Evolutionary conservation across 1,140 invertebrate genomes (phyloP).

Genomic region (Rhyacophila brunnea): DNA sequence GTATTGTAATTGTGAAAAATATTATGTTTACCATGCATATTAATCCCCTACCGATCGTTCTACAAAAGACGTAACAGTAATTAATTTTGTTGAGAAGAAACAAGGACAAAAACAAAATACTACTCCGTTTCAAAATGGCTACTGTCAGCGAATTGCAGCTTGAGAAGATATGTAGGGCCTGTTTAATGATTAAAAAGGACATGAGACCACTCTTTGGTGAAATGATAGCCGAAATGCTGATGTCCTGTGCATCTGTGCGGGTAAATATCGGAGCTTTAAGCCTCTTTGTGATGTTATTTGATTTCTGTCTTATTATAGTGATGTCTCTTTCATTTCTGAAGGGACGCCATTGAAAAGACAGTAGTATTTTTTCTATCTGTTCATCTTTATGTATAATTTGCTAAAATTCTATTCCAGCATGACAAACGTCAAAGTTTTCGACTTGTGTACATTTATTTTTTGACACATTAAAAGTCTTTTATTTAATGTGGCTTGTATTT

Average conservation of each 20-base stretch:
- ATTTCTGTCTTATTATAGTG: constrained; percentile 12
- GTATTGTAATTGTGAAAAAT: neutral
- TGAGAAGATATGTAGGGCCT: constrained; percentile 62
- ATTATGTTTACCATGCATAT: neutral
- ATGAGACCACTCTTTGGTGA: constrained; percentile 62
- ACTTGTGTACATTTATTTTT: neutral
- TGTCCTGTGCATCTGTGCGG: constrained; percentile 58
- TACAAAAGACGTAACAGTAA: too few relatives aligned
- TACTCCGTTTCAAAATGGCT: constrained; percentile 23
- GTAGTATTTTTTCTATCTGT: constrained; percentile 38
- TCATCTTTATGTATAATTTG: constrained; percentile 47
- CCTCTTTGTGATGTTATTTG: constrained; percentile 35
- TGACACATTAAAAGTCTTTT: too few relatives aligned
- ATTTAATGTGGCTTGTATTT: too few relatives aligned
- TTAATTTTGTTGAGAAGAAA: neutral
- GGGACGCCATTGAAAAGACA: constrained; percentile 15
- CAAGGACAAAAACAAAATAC: constrained; percentile 10
- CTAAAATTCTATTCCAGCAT: constrained; percentile 38
- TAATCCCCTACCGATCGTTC: too few relatives aligned
- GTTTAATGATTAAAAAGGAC: constrained; percentile 60
- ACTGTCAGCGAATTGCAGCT: constrained; percentile 38
- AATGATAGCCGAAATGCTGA: constrained; percentile 60
- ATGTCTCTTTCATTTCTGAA: constrained; percentile 22
- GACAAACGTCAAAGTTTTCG: constrained; percentile 16
- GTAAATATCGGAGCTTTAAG: constrained; percentile 43